A percentile compares a stretch with the other conserved stretches of the same genome.
Conservation (phyloP, 2,888 invertebrate species). For the Chloromyia formosa region DNA sequence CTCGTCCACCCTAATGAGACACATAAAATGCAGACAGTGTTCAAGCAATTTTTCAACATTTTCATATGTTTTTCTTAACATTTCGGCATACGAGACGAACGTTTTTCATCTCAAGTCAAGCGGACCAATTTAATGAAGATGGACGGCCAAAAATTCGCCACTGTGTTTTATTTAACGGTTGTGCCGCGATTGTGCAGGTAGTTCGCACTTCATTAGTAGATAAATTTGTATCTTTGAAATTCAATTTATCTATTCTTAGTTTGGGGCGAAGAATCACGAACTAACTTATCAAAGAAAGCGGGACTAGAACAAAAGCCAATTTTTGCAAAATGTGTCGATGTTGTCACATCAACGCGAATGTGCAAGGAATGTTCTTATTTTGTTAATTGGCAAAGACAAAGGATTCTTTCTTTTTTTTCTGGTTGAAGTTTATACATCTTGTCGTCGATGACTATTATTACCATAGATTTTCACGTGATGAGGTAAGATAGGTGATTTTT, state of each 20-base stretch:
- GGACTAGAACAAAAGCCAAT: slow-evolving; percentile 11
- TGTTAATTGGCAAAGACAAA: too few relatives aligned
- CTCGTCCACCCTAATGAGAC: slow-evolving; percentile 26
- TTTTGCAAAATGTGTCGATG: slow-evolving; percentile 20
- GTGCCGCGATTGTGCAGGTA: slow-evolving; percentile 26
- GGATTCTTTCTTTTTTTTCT: too few relatives aligned
- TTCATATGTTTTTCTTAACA: background rate
- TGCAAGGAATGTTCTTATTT: too few relatives aligned
- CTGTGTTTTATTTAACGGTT: background rate
- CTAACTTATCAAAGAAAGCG: background rate
- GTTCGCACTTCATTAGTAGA: slow-evolving; percentile 41
- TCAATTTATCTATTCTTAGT: slow-evolving; percentile 36
- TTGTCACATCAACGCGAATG: slow-evolving; percentile 40
- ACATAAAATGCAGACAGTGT: background rate
- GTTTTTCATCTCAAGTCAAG: slow-evolving; percentile 36
- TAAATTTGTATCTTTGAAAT: slow-evolving; percentile 25
- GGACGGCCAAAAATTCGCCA: slow-evolving; percentile 2
- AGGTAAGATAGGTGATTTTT: background rate
- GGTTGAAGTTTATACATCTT: slow-evolving; percentile 21
- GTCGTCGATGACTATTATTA: slow-evolving; percentile 19
- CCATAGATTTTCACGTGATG: slow-evolving; percentile 23
- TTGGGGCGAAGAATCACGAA: background rate
- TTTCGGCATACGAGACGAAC: background rate
- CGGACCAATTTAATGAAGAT: slow-evolving; percentile 35
- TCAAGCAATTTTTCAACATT: slow-evolving; percentile 3